Base-by-base conservation (phyloP, 2,888 invertebrate species). In the Lochmaea crataegi region DNA sequence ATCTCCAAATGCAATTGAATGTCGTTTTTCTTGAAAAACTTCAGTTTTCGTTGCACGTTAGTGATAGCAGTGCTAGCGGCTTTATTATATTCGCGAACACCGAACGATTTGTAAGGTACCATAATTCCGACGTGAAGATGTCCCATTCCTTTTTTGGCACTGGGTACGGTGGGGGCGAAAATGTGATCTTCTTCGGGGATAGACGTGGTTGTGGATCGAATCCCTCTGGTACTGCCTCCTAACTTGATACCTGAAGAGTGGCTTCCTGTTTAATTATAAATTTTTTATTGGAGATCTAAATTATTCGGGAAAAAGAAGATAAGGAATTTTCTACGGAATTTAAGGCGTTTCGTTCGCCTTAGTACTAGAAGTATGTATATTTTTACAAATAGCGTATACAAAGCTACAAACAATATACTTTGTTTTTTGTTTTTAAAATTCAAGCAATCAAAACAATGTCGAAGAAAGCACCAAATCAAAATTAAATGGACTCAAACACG, bases 21-120 rank as follows among this genome's bases (percentile, higher is more conserved):
- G 83, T 92, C 92, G 87, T 92, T 91, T 80, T 89, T 89, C 83
- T 92, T 91, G 86, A 93, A 92, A 78, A 93, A 89, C 83, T 90
- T 91, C 77, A 93, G 88, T 86, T 91, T 92, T 78, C 92, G 90
- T 82, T 91, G 91, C 79, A 94, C 87, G 81, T 88, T 89, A 75
- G 89, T 88, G 80, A 93, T 90, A 56, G 93, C 92, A 68, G 89
- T 90, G 75, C 91, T 91, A 75, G 92, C 91, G 71, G 93, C 92
- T 83, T 91, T 92, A 72, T 90, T 91, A 86, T 93, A 94, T 83
- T 93, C 93, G 72, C 94, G 89, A 74, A 90, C 90, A 77, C 93
- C 93, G 85, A 94, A 94, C 78, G 91, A 90, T 83, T 93, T 94
- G 84, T 93, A 91, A 11, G 94, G 94, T 80, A 94, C 91, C 78